These are phyloP conservation scores for Basileuterus tristriatus DNA, from an alignment of 2,797 vertebrate species.

Conservation along the genomic window DNA sequence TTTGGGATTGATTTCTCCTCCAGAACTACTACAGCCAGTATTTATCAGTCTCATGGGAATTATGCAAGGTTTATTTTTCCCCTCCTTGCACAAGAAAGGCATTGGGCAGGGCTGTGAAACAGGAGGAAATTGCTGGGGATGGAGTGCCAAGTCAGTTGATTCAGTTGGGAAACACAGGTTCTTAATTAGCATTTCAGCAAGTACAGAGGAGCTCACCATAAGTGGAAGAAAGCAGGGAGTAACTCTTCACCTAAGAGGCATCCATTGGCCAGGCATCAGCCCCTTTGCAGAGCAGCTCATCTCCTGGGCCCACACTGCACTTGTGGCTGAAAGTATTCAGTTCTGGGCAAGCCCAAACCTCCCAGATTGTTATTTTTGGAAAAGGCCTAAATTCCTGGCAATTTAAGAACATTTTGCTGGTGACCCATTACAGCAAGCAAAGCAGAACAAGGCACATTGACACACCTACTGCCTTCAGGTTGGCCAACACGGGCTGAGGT, in stretches of 20 bases:
- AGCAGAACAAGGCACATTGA: not conserved
- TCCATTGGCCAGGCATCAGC: not conserved
- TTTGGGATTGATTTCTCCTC: not conserved
- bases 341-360: not conserved
- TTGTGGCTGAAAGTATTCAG: not conserved
- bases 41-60: not conserved
- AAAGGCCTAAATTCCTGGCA: not conserved
- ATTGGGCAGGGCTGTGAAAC: not conserved
- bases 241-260: not conserved
- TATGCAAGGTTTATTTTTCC: not conserved
- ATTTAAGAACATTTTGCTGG: not conserved
- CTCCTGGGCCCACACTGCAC: not conserved
- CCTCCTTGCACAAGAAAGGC: slow-evolving; percentile 14
- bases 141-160: slow-evolving; percentile 5
- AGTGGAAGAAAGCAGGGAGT: not conserved
- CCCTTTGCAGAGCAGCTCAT: not conserved
- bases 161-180: not conserved
- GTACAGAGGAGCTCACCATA: not conserved
- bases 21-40: not conserved
- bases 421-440: not conserved
- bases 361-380: not conserved
- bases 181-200: not conserved
- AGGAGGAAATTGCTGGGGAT: not conserved
- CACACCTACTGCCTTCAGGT: not conserved
- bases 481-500: not conserved